Base-by-base conservation (phyloP, 2,888 invertebrate species). In the Apeira syringaria region DNA sequence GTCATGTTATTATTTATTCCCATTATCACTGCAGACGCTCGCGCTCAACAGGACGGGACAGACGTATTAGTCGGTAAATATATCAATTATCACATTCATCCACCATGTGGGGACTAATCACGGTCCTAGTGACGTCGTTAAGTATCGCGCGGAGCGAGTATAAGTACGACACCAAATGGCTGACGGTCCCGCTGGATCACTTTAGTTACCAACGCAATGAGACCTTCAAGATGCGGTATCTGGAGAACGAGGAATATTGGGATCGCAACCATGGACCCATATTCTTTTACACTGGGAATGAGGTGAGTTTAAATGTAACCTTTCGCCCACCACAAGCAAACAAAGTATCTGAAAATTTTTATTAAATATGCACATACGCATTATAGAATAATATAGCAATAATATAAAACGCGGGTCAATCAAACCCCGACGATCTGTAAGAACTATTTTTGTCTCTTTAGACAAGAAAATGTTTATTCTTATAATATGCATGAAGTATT, bases 261-360 rank as follows among this genome's bases (percentile, higher is more conserved):
- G 88, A 92, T 28, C 74, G 73, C 10, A 85, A 91, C 9, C 70
- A 84, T 30, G 94, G 94, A 2, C 98, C 99, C 0, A 96, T 99
- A 59, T 90, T 93, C 59, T 98, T 99, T 74, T 98, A 98, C 68
- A 96, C 98, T 0, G 99, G 99, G 55, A 99, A 99, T 90, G 99
- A 99, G 84, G 90, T 90, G 47, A 64, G 74, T 60, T n/a, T n/a
- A n/a, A n/a, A n/a, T n/a, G n/a, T n/a, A n/a, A n/a, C n/a, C n/a
- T n/a, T n/a, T n/a, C n/a, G n/a, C n/a, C n/a, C n/a, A n/a, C n/a
- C n/a, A n/a, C n/a, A n/a, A n/a, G n/a, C n/a, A n/a, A n/a, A n/a
- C n/a, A n/a, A n/a, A n/a, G n/a, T n/a, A n/a, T n/a, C n/a, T n/a
- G n/a, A n/a, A n/a, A n/a, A n/a, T n/a, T n/a, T n/a, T n/a, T n/a